A percentile compares a stretch with the other conserved stretches of the same genome.
Evolutionary conservation across 2,888 invertebrate species (phyloP).

Genomic region (Rhagonycha lutea): DNA sequence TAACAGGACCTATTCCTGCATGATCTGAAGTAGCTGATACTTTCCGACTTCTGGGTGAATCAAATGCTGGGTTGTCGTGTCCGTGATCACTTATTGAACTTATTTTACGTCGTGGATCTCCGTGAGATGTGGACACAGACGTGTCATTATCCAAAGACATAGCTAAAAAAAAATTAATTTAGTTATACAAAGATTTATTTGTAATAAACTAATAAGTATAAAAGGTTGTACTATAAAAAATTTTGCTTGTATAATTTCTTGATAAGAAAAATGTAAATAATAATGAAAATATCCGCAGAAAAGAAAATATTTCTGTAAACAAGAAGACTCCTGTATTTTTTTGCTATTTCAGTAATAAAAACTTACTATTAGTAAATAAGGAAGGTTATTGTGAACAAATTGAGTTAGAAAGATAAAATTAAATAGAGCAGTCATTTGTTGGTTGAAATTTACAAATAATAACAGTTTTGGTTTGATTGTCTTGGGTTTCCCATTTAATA

Average conservation of each 20-base stretch:
- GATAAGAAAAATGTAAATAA: no score
- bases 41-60: conserved; percentile 56
- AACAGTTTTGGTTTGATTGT: no score
- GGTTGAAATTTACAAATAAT: no score
- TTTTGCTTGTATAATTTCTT: neutral
- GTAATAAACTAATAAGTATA: neutral
- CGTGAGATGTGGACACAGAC: conserved; percentile 63
- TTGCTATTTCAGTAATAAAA: no score
- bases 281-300: no score
- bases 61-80: conserved; percentile 69
- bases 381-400: no score
- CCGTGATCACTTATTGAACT: conserved; percentile 56
- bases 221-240: neutral
- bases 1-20: conserved; percentile 68
- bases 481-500: no score
- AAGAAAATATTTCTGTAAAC: no score
- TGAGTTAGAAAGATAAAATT: no score
- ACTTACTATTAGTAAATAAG: no score
- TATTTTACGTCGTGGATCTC: conserved; percentile 34
- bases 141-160: conserved; percentile 32
- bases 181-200: neutral
- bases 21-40: conserved; percentile 53
- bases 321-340: no score
- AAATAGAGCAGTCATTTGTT: no score
- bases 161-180: conserved; percentile 2